Evolutionary conservation across 23 tunicate species (phyloP).

Genomic region (Diplosoma virens): DNA sequence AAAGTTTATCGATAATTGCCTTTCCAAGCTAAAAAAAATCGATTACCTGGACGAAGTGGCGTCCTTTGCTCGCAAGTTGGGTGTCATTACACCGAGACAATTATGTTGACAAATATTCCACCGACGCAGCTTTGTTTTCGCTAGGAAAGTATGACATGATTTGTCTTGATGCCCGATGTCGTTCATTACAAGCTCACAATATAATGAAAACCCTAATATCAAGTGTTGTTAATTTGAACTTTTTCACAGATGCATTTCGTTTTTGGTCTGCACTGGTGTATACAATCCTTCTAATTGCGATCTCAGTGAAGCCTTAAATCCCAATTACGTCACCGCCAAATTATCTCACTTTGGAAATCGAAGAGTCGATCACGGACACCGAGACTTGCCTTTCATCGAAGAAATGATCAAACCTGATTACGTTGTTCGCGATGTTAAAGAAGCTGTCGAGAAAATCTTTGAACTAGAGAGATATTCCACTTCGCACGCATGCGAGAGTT

Average conservation of each 20-base stretch:
- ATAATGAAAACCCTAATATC: too few relatives aligned
- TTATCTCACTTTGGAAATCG: neutral
- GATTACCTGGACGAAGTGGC: too few relatives aligned
- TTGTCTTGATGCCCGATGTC: too few relatives aligned
- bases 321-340: neutral
- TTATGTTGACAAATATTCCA: too few relatives aligned
- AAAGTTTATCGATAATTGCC: too few relatives aligned
- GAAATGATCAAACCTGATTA: constrained; percentile 61
- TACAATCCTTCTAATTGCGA: constrained; percentile 24
- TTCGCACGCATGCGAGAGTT: too few relatives aligned
- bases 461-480: constrained; percentile 30
- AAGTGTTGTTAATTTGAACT: neutral
- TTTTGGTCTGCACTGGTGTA: constrained; percentile 80
- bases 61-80: too few relatives aligned
- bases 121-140: too few relatives aligned
- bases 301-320: neutral
- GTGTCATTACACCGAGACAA: too few relatives aligned
- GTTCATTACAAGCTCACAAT: too few relatives aligned
- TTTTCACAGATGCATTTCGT: constrained; percentile 50
- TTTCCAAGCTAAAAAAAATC: too few relatives aligned
- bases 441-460: constrained; percentile 74
- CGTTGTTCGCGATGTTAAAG: constrained; percentile 64
- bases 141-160: too few relatives aligned
- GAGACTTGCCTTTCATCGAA: constrained; percentile 83
- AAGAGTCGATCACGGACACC: constrained; percentile 80